Base-by-base conservation (phyloP, 1,140 invertebrate species). In the Lepidostoma basale region DNA sequence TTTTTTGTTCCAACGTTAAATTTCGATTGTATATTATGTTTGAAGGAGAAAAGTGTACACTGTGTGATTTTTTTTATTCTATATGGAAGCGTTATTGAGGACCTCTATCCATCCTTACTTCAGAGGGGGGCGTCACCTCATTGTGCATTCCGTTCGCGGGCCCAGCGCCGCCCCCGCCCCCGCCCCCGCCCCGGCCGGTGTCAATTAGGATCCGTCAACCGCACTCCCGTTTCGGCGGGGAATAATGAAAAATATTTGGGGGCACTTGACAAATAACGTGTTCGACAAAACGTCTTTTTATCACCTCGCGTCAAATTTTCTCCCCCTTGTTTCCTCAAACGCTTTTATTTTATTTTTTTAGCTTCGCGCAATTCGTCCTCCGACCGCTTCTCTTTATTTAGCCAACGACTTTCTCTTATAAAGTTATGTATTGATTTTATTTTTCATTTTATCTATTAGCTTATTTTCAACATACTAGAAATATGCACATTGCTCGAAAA, bases 231-330 rank as follows among this genome's bases (percentile, higher is more conserved):
- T 26, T 40, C 22, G 33, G 39, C 36, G 33, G 56, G n/a, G 25
- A 42, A 60, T 60, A 60, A 60, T 60, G 56, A 44, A 60, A 60
- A 42, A 60, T 30, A 56, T 56, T 56, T 30, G 52, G 28, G 52
- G 28, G 14, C 36, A 22, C 39, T 60, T 42, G 56, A 26, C 56
- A 26, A 60, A 44, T 60, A 54, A 54, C 25, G 49, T 54, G 25
- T 18, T 10, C 18, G 25, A 54, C 42, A 33, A 47, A 47, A 47
- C 44, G 44, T 47, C 4, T 22, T 47, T 47, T 47, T 47, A 22
- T 47, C 18, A 47, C 16, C 33, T 44, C 5, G n/a, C n/a, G n/a
- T n/a, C n/a, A n/a, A n/a, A n/a, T n/a, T n/a, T n/a, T 9, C 40
- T 44, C 40, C 10, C 6, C 18, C 20, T n/a, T n/a, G n/a, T n/a